phyloP scores from a whole-genome alignment of 2,113 vertebrate genomes.

The Pelobates fuscus region DNA sequence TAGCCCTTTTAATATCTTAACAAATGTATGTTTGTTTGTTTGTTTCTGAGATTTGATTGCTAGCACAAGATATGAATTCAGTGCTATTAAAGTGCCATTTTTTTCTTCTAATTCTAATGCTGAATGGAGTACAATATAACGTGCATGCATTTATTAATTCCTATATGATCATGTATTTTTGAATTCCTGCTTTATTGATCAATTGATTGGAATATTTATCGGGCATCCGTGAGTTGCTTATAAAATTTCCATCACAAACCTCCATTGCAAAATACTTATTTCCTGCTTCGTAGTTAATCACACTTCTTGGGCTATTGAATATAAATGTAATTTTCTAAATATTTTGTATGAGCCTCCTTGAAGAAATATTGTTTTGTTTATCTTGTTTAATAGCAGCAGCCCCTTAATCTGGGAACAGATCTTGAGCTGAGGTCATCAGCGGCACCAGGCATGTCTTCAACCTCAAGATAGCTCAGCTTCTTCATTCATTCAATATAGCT shows the following conservation, averaged over 20 bases:
- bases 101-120: too few species aligned
- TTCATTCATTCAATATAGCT: conserved; percentile 13
- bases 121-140: too few species aligned
- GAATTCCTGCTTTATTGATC: too few species aligned
- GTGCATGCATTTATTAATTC: too few species aligned
- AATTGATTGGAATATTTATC: too few species aligned
- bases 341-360: not conserved
- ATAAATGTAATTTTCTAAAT: not conserved
- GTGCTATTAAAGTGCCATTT: too few species aligned
- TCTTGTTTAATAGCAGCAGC: not conserved
- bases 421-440: conserved; percentile 21
- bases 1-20: too few species aligned
- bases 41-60: too few species aligned
- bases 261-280: not conserved
- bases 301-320: not conserved
- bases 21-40: too few species aligned
- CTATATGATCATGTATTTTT: too few species aligned
- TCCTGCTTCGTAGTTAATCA: not conserved
- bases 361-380: not conserved
- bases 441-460: conserved; percentile 16
- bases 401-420: not conserved
- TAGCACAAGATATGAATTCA: too few species aligned
- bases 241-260: not conserved
- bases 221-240: too few species aligned
- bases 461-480: conserved; percentile 9